A percentile compares a stretch with the other conserved stretches of the same genome.
Conservation (phyloP, 92 coral and sea anemone genomes). For the Parazoanthus swiftii region DNA sequence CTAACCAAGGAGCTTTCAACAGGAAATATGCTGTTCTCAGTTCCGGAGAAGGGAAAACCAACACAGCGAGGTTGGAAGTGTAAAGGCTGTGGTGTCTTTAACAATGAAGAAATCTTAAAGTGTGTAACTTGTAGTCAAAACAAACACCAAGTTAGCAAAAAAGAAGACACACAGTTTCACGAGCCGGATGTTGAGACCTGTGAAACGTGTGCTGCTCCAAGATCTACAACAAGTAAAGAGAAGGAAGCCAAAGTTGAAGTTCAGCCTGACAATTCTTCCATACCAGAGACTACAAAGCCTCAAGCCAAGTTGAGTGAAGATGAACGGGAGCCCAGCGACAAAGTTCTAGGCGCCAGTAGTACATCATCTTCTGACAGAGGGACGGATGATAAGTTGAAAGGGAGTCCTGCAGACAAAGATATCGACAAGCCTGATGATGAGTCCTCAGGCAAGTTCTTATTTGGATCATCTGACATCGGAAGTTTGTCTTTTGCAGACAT, state of each 20-base stretch:
- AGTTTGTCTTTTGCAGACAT: conserved; percentile 70
- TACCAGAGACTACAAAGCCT: conserved; percentile 2
- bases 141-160: neutral
- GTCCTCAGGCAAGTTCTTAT: conserved; percentile 52
- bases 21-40: conserved; percentile 15
- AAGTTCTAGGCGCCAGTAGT: neutral
- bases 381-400: neutral
- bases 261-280: neutral
- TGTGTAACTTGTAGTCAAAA: neutral
- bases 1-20: neutral
- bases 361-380: neutral
- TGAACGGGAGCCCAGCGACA: neutral
- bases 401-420: neutral
- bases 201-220: conserved; percentile 48
- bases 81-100: conserved; percentile 20
- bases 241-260: neutral
- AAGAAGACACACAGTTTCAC: neutral
- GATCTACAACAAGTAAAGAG: conserved; percentile 10
- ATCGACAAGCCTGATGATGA: neutral
- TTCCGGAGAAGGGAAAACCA: neutral
- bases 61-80: conserved; percentile 23
- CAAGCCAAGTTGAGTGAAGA: neutral
- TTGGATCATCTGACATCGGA: conserved; percentile 78
- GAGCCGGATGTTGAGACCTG: conserved; percentile 38
- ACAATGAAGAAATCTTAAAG: conserved; percentile 8